Evolutionary conservation across 2,797 vertebrate species (phyloP), one percentile per base, ranked within the genome.

Genomic region (Anomalospiza imberbis): DNA sequence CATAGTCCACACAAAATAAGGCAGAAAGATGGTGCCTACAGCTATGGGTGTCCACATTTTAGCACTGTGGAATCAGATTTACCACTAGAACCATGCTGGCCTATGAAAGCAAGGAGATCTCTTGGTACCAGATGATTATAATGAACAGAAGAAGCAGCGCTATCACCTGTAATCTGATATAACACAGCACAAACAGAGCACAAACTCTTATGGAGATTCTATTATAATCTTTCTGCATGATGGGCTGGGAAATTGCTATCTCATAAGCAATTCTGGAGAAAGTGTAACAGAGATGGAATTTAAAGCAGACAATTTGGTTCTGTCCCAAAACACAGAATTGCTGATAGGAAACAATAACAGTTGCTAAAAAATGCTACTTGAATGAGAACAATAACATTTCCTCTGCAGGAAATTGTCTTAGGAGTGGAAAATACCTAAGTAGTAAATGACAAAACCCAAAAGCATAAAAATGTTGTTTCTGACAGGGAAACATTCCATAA

Each of bases 251-350:
- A 94, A 96, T 83, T 96, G 71, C 76, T 92, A 31, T 70, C 82
- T 88, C 62, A 53, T 89, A 85, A 95, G 58, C 87, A 91, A 58
- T 88, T 65, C 79, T 79, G 31, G 48, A 88, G 70, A 71, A 95
- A 95, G 58, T 7, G 26, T 78, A 89, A 65, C 45, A 62, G 66
- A 88, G 60, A 89, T 9, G 38, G 85, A 95, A 95, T 93, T 95
- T 94, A 88, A 85, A 95, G 45, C 31, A 88, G 61, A 75, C 76
- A 78, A 89, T 96, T 94, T 96, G 70, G 57, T 92, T 96, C 82
- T 92, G 40, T 89, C 70, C 79, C 87, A 93, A 93, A 96, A 89
- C 45, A 81, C 70, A 79, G 55, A 92, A 95, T 32, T 92, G 66
- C 70, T 92, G 68, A 63, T 78, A 90, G 53, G 44, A 92, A 96